Base-by-base conservation (phyloP, 2,888 invertebrate genomes). In the Escarpia spicata region DNA sequence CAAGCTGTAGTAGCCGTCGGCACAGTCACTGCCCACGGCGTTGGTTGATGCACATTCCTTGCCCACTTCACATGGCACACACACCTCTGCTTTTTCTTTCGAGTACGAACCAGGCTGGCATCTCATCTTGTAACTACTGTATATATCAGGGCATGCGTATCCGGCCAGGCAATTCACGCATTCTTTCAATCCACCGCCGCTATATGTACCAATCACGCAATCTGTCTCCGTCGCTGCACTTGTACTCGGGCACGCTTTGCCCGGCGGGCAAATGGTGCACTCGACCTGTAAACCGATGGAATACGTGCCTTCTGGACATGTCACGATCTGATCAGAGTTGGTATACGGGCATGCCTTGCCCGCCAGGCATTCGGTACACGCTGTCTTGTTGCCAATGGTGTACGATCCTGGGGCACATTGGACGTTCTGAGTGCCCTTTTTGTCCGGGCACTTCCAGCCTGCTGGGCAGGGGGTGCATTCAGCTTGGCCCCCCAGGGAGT, bases 131-230 rank as follows among this genome's bases (percentile, higher is more conserved):
- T 45, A 58, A 45, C 94, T 94, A 90, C 94, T 94, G 94, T 95
- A 96, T 8, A 94, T 95, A n/a, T 94, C 94, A 10, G 96, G 96
- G 92, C 96, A 96, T 9, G 94, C 94, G 93, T 95, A 96, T 0
- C 96, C 96, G 43, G 95, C 95, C 0, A 95, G 94, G 93, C 96
- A 96, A 26, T 93, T 90, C 0, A 94, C 94, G 94, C 96, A 96
- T 0, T 95, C 94, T 92, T 91, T 94, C 45, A 94, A 94, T 0
- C 95, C 95, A 4, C 96, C 94, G 15, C 93, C 95, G 89, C 96
- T 95, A 94, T 94, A 96, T 45, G 31, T 93, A n/a, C 96, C 96
- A 52, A 93, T 94, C 9, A 45, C 26, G 94, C 96, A 96, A 89
- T 92, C 93, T 2, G 93, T 95, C 93, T 93, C 91, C 9, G 95